Evolutionary conservation across 2,113 vertebrate species (phyloP).

Genomic region (Lagopus leucura): DNA sequence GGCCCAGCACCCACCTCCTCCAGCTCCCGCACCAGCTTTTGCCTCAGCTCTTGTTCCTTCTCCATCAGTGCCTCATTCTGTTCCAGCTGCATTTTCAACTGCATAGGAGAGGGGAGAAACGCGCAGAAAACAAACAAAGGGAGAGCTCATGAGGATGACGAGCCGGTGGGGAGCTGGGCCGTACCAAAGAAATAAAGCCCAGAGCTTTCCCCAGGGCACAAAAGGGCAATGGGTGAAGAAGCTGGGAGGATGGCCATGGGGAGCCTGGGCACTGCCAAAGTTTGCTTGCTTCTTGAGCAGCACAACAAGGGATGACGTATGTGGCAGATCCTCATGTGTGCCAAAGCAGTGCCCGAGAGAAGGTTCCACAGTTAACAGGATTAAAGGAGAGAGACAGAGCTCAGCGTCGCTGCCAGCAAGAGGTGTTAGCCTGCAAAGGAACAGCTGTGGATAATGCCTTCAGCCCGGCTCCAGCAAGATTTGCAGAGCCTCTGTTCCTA

Average conservation of each 20-base stretch:
- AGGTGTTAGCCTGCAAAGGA: not conserved
- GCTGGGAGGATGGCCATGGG: rapidly evolving
- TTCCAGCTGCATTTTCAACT: conserved; percentile 84
- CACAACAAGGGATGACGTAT: not conserved
- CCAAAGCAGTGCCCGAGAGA: not conserved
- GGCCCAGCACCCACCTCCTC: conserved; percentile 77
- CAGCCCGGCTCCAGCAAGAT: not conserved
- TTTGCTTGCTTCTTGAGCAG: not conserved
- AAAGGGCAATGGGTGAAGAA: not conserved
- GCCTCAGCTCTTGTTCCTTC: conserved; percentile 76
- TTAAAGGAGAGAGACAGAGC: not conserved
- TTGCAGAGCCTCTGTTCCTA: not conserved
- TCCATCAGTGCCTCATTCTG: conserved; percentile 75
- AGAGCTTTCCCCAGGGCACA: not conserved
- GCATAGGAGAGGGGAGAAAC: not conserved
- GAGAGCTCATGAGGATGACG: not conserved
- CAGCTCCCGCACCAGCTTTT: conserved; percentile 81
- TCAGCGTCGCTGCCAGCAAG: rapidly evolving
- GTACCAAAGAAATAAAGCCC: not conserved
- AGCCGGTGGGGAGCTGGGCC: not conserved
- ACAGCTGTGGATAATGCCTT: not conserved
- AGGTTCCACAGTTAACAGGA: not conserved
- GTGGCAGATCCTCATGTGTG: not conserved
- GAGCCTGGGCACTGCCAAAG: not conserved
- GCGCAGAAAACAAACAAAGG: not conserved